Evolutionary conservation across 2,888 invertebrate genomes (phyloP).

Genomic region (Drosophila mercatorum): DNA sequence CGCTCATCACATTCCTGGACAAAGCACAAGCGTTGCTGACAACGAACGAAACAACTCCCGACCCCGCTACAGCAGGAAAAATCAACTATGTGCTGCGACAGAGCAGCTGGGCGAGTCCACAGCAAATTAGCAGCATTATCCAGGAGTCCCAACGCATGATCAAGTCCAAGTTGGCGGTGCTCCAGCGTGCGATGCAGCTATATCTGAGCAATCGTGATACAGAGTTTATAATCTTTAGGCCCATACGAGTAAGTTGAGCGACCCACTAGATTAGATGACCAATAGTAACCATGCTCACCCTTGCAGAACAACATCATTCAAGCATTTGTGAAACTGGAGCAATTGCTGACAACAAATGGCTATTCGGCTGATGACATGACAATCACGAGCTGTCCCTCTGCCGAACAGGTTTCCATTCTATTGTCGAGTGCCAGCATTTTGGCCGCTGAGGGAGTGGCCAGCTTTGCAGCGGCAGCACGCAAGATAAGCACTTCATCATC

Average conservation of each 20-base stretch:
- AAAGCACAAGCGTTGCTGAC: conserved; percentile 86
- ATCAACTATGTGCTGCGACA: conserved; percentile 83
- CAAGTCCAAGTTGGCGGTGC: conserved; percentile 90
- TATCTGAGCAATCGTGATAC: conserved; percentile 98
- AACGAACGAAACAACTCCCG: conserved; percentile 31
- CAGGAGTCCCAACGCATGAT: conserved; percentile 92
- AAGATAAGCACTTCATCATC: conserved; percentile 80
- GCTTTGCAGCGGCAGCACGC: conserved; percentile 77
- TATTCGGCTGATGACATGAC: conserved; percentile 93
- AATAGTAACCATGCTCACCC: neutral
- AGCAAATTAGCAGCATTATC: conserved; percentile 89
- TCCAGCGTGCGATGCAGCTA: conserved; percentile 96
- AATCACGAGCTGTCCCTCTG: conserved; percentile 95
- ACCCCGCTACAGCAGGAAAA: conserved; percentile 53
- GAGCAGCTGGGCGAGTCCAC: conserved; percentile 89
- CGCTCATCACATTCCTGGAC: conserved; percentile 89
- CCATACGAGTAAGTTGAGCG: conserved; percentile 90
- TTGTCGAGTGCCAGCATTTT: conserved; percentile 92
- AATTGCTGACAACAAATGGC: conserved; percentile 89
- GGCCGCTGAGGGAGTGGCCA: conserved; percentile 83
- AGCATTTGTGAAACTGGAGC: conserved; percentile 93
- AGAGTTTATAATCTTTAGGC: conserved; percentile 97
- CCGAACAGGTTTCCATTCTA: conserved; percentile 96
- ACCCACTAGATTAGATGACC: neutral
- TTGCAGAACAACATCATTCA: conserved; percentile 94